Evolutionary conservation across 2,797 vertebrate species (phyloP).

Genomic region (Anguilla marmorata): DNA sequence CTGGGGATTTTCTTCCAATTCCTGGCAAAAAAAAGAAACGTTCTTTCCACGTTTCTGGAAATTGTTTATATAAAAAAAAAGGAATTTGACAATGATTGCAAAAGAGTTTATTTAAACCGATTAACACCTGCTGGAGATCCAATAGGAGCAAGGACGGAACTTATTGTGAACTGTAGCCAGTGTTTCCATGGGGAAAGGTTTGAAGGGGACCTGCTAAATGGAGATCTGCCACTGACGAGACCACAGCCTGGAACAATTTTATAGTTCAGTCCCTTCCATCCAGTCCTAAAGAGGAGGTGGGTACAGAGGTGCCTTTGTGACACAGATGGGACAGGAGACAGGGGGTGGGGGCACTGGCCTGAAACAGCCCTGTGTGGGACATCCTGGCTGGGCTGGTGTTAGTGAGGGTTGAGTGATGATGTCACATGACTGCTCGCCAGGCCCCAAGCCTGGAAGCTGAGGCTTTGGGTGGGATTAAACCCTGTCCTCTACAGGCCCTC

Average conservation of each 20-base stretch:
- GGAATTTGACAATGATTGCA: neutral
- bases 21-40: neutral
- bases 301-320: neutral
- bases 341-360: neutral
- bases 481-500: neutral
- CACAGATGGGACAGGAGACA: neutral
- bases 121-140: neutral
- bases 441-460: neutral
- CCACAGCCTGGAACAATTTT: neutral
- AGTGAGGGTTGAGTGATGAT: neutral
- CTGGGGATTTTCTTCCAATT: neutral
- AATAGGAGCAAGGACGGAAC: neutral
- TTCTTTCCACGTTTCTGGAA: neutral
- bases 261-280: neutral
- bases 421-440: neutral
- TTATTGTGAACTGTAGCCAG: neutral
- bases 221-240: neutral
- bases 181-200: neutral
- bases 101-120: neutral
- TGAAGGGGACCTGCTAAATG: neutral
- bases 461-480: constrained; percentile 5
- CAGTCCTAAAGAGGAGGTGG: neutral
- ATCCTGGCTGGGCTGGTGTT: neutral
- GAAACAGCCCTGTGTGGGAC: neutral
- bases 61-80: neutral